Base-by-base conservation (phyloP, 30 jellyfish, hydroid and myxozoan species). In the Aurelia sp. region DNA sequence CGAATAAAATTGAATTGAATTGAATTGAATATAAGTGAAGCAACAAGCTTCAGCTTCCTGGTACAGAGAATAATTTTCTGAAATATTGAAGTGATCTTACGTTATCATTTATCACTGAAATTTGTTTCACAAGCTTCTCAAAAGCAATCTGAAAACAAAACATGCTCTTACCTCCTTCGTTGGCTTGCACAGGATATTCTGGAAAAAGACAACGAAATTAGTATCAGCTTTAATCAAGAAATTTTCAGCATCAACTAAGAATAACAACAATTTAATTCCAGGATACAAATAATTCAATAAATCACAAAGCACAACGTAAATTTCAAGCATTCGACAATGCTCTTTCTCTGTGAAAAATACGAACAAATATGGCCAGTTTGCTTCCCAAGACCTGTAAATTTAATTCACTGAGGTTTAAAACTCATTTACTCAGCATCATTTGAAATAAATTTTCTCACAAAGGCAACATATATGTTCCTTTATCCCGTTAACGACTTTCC, bases 131-230 rank as follows among this genome's bases (percentile, higher is more conserved):
- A n/a, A 40, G 33, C 33, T 27, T 27, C 33, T 27, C 2, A 27
- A 27, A 27, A 44, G 55, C 55, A 12, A 7, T 44, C 55, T 6
- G 7, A 44, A 44, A 8, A 44, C 9, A 44, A 44, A 44, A 44
- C 0, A 8, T 7, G 13, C 7, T 22, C 87, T 21, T 83, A 85
- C 98, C 98, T 76, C 98, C 98, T 87, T 92, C 98, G 50, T 92
- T 92, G 9, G 98, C 97, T 73, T 87, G 95, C 20, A 89, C 84
- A 4, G 98, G 97, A 81, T 81, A 86, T 24, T 88, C 98, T 92
- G 62, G 12, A 68, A 78, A 44, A 16, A 53, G 55, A 58, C 0
- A 48, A 0, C 33, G 38, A 40, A 47, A 67, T n/a, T 0, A 41
- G 44, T 6, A 16, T 51, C n/a, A 8, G 70, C 13, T 22, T 38